Base-by-base conservation (phyloP, 2,113 vertebrate species). In the Ictidomys tridecemlineatus region DNA sequence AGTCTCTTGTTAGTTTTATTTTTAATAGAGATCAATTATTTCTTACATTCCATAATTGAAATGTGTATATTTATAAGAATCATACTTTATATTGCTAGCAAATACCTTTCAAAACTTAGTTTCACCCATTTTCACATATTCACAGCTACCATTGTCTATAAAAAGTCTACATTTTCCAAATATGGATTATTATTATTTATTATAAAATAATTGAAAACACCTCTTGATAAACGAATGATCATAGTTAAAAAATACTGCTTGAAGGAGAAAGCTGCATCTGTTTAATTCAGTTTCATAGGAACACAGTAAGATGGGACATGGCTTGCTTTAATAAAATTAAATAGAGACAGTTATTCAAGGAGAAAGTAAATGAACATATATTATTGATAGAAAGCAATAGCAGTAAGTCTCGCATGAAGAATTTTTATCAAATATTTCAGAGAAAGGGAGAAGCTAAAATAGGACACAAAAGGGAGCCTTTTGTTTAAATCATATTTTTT, bases 401-500 rank as follows among this genome's bases (percentile, higher is more conserved):
- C 51, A 45, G 4, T 58, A 82, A 85, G 18, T 92, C 45, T 92
- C 10, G 17, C 67, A 56, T 26, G 24, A 79, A 89, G 79, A 77
- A 20, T 32, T 97, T n/a, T 58, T 93, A 65, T 30, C 85, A 89
- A 48, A 74, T 79, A 39, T 77, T 91, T 45, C 28, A 7, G 17
- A 67, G 73, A 80, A 93, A 78, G 34, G 30, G 10, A 74, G 42
- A 76, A 34, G 30, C 32, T 83, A 80, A 85, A 82, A 80, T 61
- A 85, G 56, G 73, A 32, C 51, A 28, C 72, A 26, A 80, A 73
- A 39, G 17, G n/a, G 69, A 82, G 22, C 7, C 51, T 83, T 94
- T 90, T 93, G 53, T 90, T 79, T 96, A 92, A 42, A 80, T 89
- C 16, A 45, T n/a, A 82, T 51, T 94, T 30, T 53, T 94, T 79